These are phyloP conservation scores for Campoletis raptor DNA, from an alignment of 2,888 invertebrate species.

Conservation along the genomic window DNA sequence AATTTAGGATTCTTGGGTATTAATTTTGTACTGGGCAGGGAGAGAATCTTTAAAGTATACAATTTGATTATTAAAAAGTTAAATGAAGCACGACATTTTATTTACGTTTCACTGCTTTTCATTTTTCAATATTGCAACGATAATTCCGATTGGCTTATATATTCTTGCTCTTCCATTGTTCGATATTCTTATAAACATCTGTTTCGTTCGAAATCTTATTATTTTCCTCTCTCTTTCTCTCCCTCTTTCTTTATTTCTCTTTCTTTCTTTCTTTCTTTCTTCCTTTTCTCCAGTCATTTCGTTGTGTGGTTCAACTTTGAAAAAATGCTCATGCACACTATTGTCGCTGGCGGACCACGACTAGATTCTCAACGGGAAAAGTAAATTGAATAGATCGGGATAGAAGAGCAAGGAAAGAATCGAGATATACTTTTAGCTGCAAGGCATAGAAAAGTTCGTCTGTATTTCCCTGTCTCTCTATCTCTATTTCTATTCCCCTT, in stretches of 20 bases:
- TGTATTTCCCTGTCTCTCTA: background rate
- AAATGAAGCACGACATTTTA: background rate
- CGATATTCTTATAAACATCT: conserved; percentile 8
- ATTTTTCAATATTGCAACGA: background rate
- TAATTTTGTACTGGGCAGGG: background rate
- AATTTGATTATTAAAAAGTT: background rate
- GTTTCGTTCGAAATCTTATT: conserved; percentile 65
- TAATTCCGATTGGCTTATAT: background rate
- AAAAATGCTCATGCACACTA: conserved; percentile 15
- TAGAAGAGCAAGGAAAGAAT: conserved; percentile 36
- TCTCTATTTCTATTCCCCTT: background rate
- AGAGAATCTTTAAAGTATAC: background rate
- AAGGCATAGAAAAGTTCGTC: conserved; percentile 14
- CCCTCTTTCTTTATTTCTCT: conserved; percentile 42
- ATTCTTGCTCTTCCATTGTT: background rate
- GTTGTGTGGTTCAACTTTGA: background rate
- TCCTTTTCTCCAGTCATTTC: conserved; percentile 53
- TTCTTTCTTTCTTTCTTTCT: conserved; percentile 51
- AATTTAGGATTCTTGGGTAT: background rate
- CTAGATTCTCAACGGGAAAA: conserved; percentile 70
- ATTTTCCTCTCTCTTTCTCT: conserved; percentile 48
- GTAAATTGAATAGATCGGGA: conserved; percentile 73
- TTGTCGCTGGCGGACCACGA: conserved; percentile 58
- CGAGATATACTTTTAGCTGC: conserved; percentile 13
- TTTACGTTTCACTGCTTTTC: background rate